Evolutionary conservation across 2,797 vertebrate genomes (phyloP).

Genomic region (Eurystomus glaucurus): DNA sequence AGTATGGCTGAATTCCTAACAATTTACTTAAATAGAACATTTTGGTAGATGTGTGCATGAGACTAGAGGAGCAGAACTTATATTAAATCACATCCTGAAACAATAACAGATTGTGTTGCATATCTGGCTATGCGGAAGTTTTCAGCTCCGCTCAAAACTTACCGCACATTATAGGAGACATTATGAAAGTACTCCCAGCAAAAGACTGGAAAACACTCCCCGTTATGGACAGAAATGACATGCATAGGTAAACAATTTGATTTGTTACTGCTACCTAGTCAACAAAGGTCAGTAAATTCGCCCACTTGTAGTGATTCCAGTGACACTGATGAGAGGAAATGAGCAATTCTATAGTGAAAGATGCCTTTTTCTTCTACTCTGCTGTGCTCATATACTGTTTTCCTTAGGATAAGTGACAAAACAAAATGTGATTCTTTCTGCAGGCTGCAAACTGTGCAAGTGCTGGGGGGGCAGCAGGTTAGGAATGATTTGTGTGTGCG

Average conservation of each 20-base stretch:
- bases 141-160: neutral
- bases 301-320: neutral
- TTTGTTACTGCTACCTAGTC: neutral
- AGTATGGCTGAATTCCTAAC: slow-evolving; percentile 43
- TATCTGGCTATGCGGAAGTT: neutral
- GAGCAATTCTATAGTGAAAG: neutral
- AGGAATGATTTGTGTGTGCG: neutral
- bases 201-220: neutral
- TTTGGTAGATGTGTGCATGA: slow-evolving; percentile 14
- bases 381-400: neutral
- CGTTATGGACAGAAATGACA: neutral
- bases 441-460: neutral
- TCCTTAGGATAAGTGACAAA: neutral
- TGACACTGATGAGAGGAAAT: neutral
- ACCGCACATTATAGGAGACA: neutral
- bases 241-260: neutral
- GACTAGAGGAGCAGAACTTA: neutral
- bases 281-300: neutral
- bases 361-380: neutral
- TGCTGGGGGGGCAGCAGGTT: neutral
- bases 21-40: slow-evolving; percentile 31
- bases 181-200: neutral
- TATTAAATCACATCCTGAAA: slow-evolving; percentile 35
- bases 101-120: neutral
- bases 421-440: neutral